Percentiles rank a stretch among this genome's conserved stretches.
Evolutionary conservation across 1,140 invertebrate species (phyloP).

Genomic region (Scaptodrosophila lebanonensis): DNA sequence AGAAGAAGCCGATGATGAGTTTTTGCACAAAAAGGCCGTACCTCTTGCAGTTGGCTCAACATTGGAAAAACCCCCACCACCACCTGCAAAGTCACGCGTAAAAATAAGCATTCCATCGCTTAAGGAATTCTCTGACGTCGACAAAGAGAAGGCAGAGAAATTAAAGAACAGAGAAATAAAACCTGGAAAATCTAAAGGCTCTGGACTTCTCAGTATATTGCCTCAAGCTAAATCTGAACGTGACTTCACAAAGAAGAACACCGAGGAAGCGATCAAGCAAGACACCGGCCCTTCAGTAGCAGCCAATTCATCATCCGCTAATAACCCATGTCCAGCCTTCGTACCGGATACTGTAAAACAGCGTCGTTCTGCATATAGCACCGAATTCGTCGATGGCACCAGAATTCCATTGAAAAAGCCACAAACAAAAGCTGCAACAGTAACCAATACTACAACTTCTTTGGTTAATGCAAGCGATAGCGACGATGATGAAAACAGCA

Average conservation of each 20-base stretch:
- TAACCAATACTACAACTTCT: not conserved
- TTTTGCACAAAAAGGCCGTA: conserved; percentile 79
- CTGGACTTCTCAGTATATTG: conserved; percentile 78
- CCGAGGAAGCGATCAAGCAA: not conserved
- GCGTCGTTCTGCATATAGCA: conserved; percentile 60
- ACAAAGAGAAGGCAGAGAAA: conserved; percentile 64
- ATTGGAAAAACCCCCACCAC: conserved; percentile 49
- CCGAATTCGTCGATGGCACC: conserved; percentile 51
- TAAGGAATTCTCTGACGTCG: conserved; percentile 79
- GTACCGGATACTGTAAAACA: conserved; percentile 66
- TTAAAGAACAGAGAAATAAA: conserved; percentile 55
- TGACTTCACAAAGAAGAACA: conserved; percentile 47
- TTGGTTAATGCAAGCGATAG: conserved; percentile 76
- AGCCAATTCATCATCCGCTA: not conserved
- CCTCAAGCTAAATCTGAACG: conserved; percentile 79
- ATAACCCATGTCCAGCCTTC: conserved; percentile 30
- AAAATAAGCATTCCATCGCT: conserved; percentile 76
- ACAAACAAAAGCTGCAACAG: conserved; percentile 2
- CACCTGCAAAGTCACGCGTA: conserved; percentile 51
- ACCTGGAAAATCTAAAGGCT: conserved; percentile 61
- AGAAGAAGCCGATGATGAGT: conserved; percentile 80
- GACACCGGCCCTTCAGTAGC: not conserved
- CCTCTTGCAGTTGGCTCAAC: conserved; percentile 12
- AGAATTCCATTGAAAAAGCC: conserved; percentile 15
- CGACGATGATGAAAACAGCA: conserved; percentile 61